These are phyloP conservation scores for Danio rerio DNA, from an alignment of 2,113 vertebrate genomes.

Conservation along the genomic window DNA sequence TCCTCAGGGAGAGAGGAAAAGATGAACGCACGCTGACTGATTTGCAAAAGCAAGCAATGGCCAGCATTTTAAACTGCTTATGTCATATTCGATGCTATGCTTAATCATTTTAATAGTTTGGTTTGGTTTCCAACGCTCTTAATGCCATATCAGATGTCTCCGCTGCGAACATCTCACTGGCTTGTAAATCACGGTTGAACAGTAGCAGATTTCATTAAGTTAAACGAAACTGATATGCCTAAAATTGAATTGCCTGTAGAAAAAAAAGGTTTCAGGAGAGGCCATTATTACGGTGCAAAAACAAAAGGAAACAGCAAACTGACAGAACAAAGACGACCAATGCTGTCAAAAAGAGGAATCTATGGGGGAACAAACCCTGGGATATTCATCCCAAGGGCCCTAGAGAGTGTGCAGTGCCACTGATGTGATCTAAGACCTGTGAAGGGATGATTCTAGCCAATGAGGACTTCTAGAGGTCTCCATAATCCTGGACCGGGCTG, in stretches of 20 bases:
- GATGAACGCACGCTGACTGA: neutral
- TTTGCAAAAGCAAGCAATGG: neutral
- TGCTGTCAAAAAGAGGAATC: neutral
- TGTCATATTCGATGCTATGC: neutral
- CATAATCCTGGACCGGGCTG: too few species aligned
- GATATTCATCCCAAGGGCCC: too few species aligned
- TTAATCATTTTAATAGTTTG: neutral
- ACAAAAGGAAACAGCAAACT: neutral
- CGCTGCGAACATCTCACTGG: neutral
- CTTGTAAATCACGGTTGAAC: constrained; percentile 1
- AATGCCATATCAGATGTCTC: neutral
- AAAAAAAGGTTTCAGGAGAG: neutral
- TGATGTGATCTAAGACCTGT: too few species aligned
- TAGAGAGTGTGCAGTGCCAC: neutral
- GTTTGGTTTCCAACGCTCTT: neutral
- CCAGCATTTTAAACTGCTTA: neutral
- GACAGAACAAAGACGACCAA: neutral
- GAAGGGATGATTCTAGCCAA: too few species aligned
- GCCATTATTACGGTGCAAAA: constrained; percentile 7
- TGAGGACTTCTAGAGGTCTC: too few species aligned
- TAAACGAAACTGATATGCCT: neutral
- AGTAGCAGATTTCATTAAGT: neutral
- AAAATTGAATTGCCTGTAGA: neutral
- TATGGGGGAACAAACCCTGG: too few species aligned
- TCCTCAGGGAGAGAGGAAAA: neutral